phyloP scores from a whole-genome alignment of 2,113 vertebrate species.

The Psophia crepitans region DNA sequence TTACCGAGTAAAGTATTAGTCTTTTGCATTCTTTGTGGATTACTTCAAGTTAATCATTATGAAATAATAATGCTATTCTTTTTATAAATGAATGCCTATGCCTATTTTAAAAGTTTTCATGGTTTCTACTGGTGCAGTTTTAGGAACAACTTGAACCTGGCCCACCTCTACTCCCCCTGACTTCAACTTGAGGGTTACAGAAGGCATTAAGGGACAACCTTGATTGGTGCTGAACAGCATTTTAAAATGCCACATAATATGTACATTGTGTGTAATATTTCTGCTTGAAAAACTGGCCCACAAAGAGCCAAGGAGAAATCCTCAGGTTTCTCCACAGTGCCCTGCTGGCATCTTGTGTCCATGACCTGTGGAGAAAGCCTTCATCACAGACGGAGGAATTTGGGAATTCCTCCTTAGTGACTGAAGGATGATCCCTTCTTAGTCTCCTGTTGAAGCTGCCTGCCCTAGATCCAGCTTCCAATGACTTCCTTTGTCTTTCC shows the following conservation, averaged over 20 bases:
- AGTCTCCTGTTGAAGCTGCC: background rate
- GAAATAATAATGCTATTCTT: background rate
- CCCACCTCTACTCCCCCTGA: background rate
- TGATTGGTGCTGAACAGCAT: background rate
- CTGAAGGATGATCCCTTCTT: background rate
- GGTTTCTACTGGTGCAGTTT: background rate
- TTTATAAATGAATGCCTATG: background rate
- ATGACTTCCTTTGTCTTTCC: background rate
- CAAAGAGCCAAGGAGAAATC: background rate
- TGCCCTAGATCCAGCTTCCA: background rate
- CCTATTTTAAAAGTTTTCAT: background rate
- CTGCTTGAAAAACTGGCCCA: background rate
- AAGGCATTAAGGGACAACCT: background rate
- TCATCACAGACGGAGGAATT: background rate
- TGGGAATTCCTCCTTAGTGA: background rate
- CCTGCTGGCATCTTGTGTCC: background rate
- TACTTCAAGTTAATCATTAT: background rate
- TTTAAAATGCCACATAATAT: background rate
- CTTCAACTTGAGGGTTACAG: background rate
- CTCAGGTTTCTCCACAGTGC: background rate
- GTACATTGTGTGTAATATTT: background rate
- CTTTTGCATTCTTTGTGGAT: background rate
- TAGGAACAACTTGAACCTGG: background rate
- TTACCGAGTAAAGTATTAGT: background rate
- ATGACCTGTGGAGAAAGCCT: background rate